Evolutionary conservation across 53 echinoderm and acorn worm species (phyloP), one percentile per base, ranked within the genome.

Genomic region (Paracentrotus lividus): DNA sequence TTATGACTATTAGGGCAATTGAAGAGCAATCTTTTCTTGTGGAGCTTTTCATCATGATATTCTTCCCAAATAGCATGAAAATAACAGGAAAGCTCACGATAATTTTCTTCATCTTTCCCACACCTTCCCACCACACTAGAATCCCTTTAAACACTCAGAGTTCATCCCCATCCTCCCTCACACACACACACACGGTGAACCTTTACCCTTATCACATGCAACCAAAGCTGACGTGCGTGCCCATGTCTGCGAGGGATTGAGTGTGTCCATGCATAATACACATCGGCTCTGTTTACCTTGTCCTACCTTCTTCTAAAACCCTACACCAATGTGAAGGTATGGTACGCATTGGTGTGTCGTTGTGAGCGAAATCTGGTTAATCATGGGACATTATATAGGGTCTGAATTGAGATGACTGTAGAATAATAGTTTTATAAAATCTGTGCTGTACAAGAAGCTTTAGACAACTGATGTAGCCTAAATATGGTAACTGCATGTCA

Each of bases 241-340:
- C 85, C 85, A 84, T 84, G 56, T 54, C 86, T 86, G 86, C 55
- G 10, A 56, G 42, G 86, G 86, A 64, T 12, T 32, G 65, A 88
- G 88, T 61, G 88, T 88, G 88, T 56, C 61, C 65, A 88, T 88
- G 88, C 88, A 88, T 88, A 88, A 60, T 59, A 38, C 42, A 43
- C 88, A 43, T 47, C 23, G 15, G 8, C 78, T 23, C 45, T 78
- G 78, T 78, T 78, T 78, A 78, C 78, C 78, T 44, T 78, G 78
- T 47, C 45, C 78, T 45, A 78, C 15, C 78, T 43, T 78, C 78
- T 47, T 10, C n/a, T n/a, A 45, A 67, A 78, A 78, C 78, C 43
- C 78, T 78, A 47, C 78, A 44, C 78, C 47, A 78, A 44, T 42
- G 45, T 47, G 16, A 78, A 44, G 43, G 78, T 45, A 45, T 78